Evolutionary conservation across 2,797 vertebrate genomes (phyloP), one percentile per base, ranked within the genome.

Genomic region (Ceyx erithaca): DNA sequence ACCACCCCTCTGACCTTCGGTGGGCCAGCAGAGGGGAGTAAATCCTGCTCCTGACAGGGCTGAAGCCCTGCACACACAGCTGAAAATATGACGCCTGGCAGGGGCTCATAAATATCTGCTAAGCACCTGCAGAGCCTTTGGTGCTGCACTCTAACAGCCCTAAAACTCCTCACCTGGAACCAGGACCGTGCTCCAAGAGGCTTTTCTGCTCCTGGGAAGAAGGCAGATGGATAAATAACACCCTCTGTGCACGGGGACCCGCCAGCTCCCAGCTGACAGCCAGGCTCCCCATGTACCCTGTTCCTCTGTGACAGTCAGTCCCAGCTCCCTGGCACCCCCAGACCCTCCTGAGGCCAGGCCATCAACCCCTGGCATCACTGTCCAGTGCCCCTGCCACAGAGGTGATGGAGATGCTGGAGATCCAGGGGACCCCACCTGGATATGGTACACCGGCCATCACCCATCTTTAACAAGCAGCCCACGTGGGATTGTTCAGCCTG

Each of bases 141-240:
- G 59, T 41, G 71, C 76, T 58, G 82, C 40, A 83, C 54, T 75
- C 80, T 49, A 20, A 81, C 1, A 0, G 78, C 51, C 49, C 80
- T 82, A 71, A 85, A 95, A 55, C 73, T 30, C 87, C 26, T 71
- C 85, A 81, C 59, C 73, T 88, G 85, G 69, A 95, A 88, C 64
- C 20, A 85, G 52, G 46, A 91, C 85, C 13, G 73, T 6, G 61
- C 11, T 43, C 14, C 10, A 22, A 59, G 82, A 82, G 64, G 43
- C 30, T 25, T 68, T 45, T 58, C 16, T 17, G 3, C 28, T 72
- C 67, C 13, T 46, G 28, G 63, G 48, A 81, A 59, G 63, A 81
- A 70, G 33, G 21, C 0, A 55, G 61, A 41, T 8, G 23, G 76
- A 54, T 28, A 70, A 87, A 41, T 25, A 71, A 35, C 3, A 25